Base-by-base conservation (phyloP, 1,140 invertebrate species). In the Drosophila punjabiensis region DNA sequence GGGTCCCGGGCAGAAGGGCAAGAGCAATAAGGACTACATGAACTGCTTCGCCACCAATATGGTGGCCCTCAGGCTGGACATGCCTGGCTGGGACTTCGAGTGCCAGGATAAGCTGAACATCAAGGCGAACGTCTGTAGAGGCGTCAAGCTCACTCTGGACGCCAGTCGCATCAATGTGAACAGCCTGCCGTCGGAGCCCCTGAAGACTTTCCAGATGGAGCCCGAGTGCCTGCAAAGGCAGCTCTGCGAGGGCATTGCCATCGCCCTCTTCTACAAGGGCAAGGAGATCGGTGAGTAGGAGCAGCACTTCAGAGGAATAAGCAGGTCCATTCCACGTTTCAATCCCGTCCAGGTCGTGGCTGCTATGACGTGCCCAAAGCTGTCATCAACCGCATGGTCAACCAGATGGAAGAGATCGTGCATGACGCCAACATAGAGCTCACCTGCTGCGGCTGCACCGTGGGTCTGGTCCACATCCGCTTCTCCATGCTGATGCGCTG, bases 401-500 rank as follows among this genome's bases (percentile, higher is more conserved):
- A 67, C 37, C 18, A 61, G 0, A 7, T 74, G 0, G 8, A 67
- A 0, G 82, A 77, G 35, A 50, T 75, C 10, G 60, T 74, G 0
- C 73, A 90, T 24, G 84, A 83, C 0, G 79, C 68, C 33, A 56
- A 80, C 8, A 70, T 90, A 20, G 86, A 90, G 62, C 79, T 90
- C 24, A 82, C 71, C 62, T 80, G 82, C 62, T 70, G 69, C 16
- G 82, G 79, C n/a, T 90, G 86, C 52, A 90, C 86, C 7, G 82
- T 90, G 24, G 86, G 86, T 56, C 55, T 90, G 37, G 28, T 47
- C 18, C 76, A 53, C 4, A 30, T 90, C 14, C 71, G 76, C n/a
- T 63, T 90, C 9, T 66, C 65, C 35, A 71, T 90, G 71, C 33
- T 10, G 20, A 90, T 82, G 86, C 35, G 53, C 11, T 85, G 86